Percentiles rank a stretch among this genome's conserved stretches.
Evolutionary conservation across 1,140 invertebrate species (phyloP).

Genomic region (Pectinophora gossypiella): DNA sequence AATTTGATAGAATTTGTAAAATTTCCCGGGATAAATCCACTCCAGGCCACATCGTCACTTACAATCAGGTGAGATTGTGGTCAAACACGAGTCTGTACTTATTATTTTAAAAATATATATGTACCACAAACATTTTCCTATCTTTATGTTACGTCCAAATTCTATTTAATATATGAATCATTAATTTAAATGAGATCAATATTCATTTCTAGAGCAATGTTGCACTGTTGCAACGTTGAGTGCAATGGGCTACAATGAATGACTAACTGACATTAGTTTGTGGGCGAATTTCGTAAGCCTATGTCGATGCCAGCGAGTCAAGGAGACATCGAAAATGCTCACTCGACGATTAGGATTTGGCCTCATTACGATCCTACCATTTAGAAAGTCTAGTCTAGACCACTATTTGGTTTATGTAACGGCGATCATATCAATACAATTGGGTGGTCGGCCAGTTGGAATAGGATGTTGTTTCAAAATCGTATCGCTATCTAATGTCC

Average conservation of each 20-base stretch:
- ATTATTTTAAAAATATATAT: too few relatives aligned
- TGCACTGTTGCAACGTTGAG: slow-evolving; percentile 24
- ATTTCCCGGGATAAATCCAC: too few relatives aligned
- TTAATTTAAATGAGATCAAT: not conserved
- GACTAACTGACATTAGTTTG: slow-evolving; percentile 28
- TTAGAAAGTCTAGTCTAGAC: not conserved
- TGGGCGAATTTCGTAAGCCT: slow-evolving; percentile 56
- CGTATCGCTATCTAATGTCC: too few relatives aligned
- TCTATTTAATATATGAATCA: too few relatives aligned
- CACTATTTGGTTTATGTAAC: not conserved
- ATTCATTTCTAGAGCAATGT: not conserved
- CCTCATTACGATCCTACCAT: slow-evolving; percentile 32
- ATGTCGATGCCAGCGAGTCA: slow-evolving; percentile 55
- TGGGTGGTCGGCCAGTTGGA: not conserved
- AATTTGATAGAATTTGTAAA: too few relatives aligned
- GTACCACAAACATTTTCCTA: too few relatives aligned
- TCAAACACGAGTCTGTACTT: too few relatives aligned
- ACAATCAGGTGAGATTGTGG: too few relatives aligned
- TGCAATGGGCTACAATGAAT: slow-evolving; percentile 64
- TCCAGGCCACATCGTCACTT: too few relatives aligned
- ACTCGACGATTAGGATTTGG: slow-evolving; percentile 41
- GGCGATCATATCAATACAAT: not conserved
- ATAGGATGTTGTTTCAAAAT: too few relatives aligned
- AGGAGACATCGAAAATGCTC: slow-evolving; percentile 53
- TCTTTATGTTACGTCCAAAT: too few relatives aligned